phyloP scores from a whole-genome alignment of 2,888 invertebrate genomes.

The Callyntrura sp. region DNA sequence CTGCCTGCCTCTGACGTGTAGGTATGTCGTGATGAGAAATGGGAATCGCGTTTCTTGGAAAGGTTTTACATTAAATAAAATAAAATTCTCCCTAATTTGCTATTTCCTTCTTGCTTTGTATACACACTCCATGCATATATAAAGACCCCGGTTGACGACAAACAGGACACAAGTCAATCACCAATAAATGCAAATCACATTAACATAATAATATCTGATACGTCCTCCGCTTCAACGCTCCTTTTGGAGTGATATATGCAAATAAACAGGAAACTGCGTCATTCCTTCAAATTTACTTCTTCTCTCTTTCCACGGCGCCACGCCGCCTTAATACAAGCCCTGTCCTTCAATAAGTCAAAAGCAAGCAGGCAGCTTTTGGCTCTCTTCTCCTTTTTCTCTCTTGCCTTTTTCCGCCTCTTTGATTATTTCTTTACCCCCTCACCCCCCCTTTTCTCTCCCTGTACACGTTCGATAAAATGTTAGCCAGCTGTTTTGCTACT shows the following conservation, averaged over 20 bases:
- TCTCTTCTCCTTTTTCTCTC: not conserved
- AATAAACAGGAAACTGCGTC: not conserved
- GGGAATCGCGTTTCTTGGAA: not conserved
- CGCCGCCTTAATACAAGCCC: too few species aligned
- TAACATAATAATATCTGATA: constrained; percentile 38
- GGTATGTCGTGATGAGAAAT: not conserved
- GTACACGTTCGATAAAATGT: not conserved
- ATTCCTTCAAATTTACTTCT: not conserved
- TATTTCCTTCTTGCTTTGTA: too few species aligned
- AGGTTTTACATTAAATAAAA: not conserved
- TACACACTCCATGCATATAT: not conserved
- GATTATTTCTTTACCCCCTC: not conserved
- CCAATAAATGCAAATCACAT: constrained; percentile 65
- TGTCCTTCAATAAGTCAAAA: not conserved
- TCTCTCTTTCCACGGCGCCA: not conserved
- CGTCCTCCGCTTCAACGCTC: constrained; percentile 6
- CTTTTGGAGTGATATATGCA: not conserved
- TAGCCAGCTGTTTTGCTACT: not conserved
- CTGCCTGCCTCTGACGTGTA: too few species aligned
- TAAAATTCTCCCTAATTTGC: not conserved
- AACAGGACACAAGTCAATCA: constrained; percentile 21
- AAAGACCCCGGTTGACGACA: not conserved
- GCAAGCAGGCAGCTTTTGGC: not conserved
- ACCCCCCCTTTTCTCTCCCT: not conserved
- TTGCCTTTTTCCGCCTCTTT: not conserved